Base-by-base conservation (phyloP, 1,140 invertebrate genomes). In the Apis mellifera region DNA sequence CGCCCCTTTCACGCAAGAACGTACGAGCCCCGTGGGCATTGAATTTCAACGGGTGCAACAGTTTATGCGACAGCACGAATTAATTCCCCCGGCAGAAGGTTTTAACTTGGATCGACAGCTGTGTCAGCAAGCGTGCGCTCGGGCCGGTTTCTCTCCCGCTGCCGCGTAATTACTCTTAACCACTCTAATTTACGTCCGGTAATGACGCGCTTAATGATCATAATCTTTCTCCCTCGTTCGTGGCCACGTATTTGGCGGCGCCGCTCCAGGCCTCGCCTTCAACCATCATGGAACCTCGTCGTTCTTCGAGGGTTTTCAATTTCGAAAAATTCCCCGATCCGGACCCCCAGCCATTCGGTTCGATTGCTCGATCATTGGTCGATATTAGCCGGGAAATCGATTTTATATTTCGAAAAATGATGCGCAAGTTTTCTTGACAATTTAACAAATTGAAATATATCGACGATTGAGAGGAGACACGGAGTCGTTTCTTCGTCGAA, bases 181-280 rank as follows among this genome's bases (percentile, higher is more conserved):
- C 64, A 50, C 72, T 81, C 79, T 76, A 81, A 81, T 81, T 81
- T 81, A 81, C 79, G 79, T 81, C 79, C 59, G 64, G 72, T 81
- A 81, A 81, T 81, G 79, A 81, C 79, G 72, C 72, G 79, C 19
- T 81, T 75, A 81, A 81, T 59, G 79, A 81, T 81, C 73, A 72
- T 66, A 81, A 81, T 81, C 72, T 75, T 81, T 57, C 64, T 52
- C 50, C 62, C 52, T 74, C 21, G 54, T n/a, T 21, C 54, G 26
- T 42, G 19, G 21, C 42, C 72, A 76, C 79, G 55, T 81, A 81
- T 81, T 81, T 76, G 79, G 79, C 26, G 54, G 54, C 26, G 42
- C 42, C 52, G 71, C 55, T 75, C 23, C 23, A 32, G 54, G 62
- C 72, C 42, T 19, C 62, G 32, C 23, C n/a, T n/a, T n/a, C 32